Conservation (phyloP, 1,140 invertebrate genomes). For the Eurosta solidaginis region DNA sequence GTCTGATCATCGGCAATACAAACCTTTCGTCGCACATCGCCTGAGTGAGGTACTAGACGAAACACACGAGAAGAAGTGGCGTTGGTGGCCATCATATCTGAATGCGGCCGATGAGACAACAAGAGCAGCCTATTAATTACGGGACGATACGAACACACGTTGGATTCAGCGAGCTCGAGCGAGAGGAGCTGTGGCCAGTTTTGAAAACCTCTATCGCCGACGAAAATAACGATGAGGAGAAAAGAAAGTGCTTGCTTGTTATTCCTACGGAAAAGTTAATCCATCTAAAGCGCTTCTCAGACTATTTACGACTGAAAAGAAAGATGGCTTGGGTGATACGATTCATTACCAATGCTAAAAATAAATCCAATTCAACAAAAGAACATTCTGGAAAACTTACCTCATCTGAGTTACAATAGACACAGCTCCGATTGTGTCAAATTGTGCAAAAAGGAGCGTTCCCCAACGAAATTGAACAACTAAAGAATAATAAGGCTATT, state of each 20-base stretch:
- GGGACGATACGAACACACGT: neutral
- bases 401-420: too few species aligned
- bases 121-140: slow-evolving; percentile 34
- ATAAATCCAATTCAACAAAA: neutral
- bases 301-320: neutral
- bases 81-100: neutral
- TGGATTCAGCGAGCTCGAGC: neutral
- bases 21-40: slow-evolving; percentile 37
- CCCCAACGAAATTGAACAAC: too few species aligned
- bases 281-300: too few species aligned
- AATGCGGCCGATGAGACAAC: slow-evolving; percentile 28
- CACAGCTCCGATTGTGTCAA: too few species aligned
- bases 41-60: slow-evolving; percentile 29
- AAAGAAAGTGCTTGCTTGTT: neutral
- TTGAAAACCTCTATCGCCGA: neutral
- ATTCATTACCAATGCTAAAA: neutral
- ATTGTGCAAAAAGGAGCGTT: too few species aligned
- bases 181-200: neutral
- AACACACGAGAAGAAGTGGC: slow-evolving; percentile 37
- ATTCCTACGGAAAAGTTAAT: neutral
- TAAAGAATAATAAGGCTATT: too few species aligned
- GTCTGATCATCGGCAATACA: slow-evolving; percentile 37
- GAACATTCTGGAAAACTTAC: neutral
- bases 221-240: neutral
- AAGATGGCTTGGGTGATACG: neutral